Evolutionary conservation across 2,888 invertebrate species (phyloP), one percentile per base, ranked within the genome.

Genomic region (Amiota minor): DNA sequence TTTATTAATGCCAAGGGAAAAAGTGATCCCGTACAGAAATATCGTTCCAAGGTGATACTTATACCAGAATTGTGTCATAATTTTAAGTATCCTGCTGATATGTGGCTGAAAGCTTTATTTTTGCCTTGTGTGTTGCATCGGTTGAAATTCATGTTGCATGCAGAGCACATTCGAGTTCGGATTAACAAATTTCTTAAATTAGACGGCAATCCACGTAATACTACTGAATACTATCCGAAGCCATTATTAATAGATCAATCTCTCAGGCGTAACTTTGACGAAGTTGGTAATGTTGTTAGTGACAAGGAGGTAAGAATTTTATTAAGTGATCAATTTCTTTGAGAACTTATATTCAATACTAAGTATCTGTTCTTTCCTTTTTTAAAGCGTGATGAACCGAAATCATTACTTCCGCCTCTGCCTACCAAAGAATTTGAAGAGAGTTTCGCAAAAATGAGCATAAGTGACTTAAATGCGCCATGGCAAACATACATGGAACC

Each of bases 41-140:
- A 78, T 0, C 77, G 80, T 1, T 93, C 79, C 85, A 89, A 75
- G 0, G 93, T 95, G 79, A 92, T 94, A 73, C 92, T 98, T 62
- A 92, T 98, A 12, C 97, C 98, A 0, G 99, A 99, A 89, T 91
- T 97, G 77, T 96, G 97, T 86, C 92, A 93, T 45, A 93, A 92
- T 83, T 93, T 93, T 77, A 91, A 91, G 0, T 95, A 93, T 86
- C 95, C 96, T 0, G 92, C 93, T 18, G 90, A 94, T 12, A 91
- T 97, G 75, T 98, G 97, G 96, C 91, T 95, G 23, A 97, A 98
- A 89, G 94, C 96, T 0, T 92, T 93, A 1, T 92, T 95, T 71
- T 86, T 99, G 73, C 98, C 99, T 0, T 94, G 95, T 20, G 92
- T 98, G 73, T 86, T 98, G 47, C 95, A 97, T 86, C 93, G 98